These are phyloP conservation scores for Zonitis immaculata DNA, from an alignment of 2,888 invertebrate genomes.

Conservation along the genomic window DNA sequence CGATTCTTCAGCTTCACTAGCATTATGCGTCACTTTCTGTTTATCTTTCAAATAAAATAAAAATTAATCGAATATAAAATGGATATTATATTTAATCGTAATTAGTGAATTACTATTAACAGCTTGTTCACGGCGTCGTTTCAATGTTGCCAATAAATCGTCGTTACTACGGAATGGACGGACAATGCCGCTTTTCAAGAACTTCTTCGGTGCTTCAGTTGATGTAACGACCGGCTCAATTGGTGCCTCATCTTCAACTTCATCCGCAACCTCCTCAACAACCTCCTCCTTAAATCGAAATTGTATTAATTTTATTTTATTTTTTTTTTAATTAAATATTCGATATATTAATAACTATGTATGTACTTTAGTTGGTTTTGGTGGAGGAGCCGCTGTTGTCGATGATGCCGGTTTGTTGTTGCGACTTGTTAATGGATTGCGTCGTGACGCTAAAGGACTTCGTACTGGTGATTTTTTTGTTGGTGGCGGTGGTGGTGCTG, in stretches of 20 bases:
- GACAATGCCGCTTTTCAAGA: conserved; percentile 60
- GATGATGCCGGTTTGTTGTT: conserved; percentile 37
- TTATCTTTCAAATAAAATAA: conserved; percentile 29
- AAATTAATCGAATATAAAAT: too few relatives aligned
- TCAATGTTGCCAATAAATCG: conserved; percentile 67
- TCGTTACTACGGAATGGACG: conserved; percentile 76
- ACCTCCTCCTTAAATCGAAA: conserved; percentile 45
- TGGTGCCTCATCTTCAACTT: conserved; percentile 57
- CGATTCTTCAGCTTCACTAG: conserved; percentile 27
- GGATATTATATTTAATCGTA: too few relatives aligned
- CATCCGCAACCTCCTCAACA: conserved; percentile 51
- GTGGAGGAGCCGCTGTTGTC: conserved; percentile 41
- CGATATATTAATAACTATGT: too few relatives aligned
- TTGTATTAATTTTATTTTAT: too few relatives aligned
- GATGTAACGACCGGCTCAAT: conserved; percentile 56
- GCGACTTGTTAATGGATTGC: conserved; percentile 42
- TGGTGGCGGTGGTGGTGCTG: conserved; percentile 40
- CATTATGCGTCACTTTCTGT: conserved; percentile 21
- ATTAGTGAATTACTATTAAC: conserved; percentile 52
- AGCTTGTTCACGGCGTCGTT: conserved; percentile 66
- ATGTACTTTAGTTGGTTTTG: conserved; percentile 34
- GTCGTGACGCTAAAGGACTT: conserved; percentile 40
- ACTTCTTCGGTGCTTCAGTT: conserved; percentile 67
- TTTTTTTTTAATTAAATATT: too few relatives aligned
- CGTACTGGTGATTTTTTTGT: conserved; percentile 40